These are phyloP conservation scores for Stomorhina lunata DNA, from an alignment of 2,888 invertebrate species.

Conservation along the genomic window DNA sequence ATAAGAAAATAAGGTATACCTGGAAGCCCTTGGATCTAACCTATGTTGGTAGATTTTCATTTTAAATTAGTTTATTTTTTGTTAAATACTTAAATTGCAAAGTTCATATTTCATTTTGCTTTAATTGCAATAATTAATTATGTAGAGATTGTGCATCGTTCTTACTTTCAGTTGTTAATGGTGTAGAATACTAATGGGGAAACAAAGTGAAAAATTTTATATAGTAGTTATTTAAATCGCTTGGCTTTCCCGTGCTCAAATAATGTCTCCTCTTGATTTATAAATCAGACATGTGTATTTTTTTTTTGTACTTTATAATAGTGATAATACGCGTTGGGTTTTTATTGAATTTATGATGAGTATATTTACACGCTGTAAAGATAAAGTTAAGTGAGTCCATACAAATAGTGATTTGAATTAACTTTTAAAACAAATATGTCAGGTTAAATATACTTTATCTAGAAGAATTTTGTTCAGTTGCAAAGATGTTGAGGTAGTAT, in stretches of 20 bases:
- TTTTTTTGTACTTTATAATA: conserved; percentile 15
- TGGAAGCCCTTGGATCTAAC: too few relatives aligned
- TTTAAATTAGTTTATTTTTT: too few relatives aligned
- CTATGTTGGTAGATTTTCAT: too few relatives aligned
- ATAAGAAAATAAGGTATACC: too few relatives aligned
- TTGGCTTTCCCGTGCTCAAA: not conserved
- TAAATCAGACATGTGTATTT: conserved; percentile 38
- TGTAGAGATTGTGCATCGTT: too few relatives aligned
- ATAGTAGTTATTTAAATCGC: not conserved
- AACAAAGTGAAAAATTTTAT: too few relatives aligned
- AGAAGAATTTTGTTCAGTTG: too few relatives aligned
- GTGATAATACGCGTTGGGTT: conserved; percentile 66
- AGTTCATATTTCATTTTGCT: too few relatives aligned
- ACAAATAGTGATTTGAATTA: not conserved
- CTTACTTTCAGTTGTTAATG: not conserved
- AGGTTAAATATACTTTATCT: not conserved
- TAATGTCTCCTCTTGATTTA: conserved; percentile 12
- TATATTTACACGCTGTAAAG: conserved; percentile 33
- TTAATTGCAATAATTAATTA: too few relatives aligned
- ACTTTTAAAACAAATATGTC: not conserved
- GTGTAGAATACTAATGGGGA: conserved; percentile 10
- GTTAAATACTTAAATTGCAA: too few relatives aligned
- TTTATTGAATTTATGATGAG: conserved; percentile 74
- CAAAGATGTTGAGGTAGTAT: too few relatives aligned
- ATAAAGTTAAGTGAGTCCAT: conserved; percentile 19